These are phyloP conservation scores for Semotilus atromaculatus DNA, from an alignment of 2,797 vertebrate genomes.

Conservation along the genomic window DNA sequence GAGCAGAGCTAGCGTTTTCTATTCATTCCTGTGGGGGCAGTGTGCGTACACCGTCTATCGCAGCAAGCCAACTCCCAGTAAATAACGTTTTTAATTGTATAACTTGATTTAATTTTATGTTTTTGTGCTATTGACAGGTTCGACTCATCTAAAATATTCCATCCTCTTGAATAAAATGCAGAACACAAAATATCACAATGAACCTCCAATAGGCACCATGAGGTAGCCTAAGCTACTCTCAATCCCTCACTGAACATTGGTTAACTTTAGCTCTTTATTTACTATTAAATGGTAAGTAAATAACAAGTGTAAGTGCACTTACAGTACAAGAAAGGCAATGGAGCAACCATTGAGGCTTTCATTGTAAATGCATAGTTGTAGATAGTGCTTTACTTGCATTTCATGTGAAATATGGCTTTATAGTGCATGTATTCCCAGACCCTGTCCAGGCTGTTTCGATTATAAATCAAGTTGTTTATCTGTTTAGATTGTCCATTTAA, in stretches of 20 bases:
- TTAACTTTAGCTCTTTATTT: neutral
- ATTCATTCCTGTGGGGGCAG: no score
- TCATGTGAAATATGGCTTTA: neutral
- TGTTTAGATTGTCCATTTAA: slow-evolving; percentile 37
- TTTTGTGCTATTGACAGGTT: neutral
- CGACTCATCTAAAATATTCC: neutral
- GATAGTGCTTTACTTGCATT: neutral
- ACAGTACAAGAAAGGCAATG: neutral
- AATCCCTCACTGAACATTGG: neutral
- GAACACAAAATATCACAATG: neutral
- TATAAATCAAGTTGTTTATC: slow-evolving; percentile 41
- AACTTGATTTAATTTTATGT: neutral
- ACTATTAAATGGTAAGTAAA: neutral
- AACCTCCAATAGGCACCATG: neutral
- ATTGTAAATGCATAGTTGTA: neutral
- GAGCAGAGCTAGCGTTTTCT: no score
- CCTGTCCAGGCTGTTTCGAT: slow-evolving; percentile 1
- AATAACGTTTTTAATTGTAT: no score
- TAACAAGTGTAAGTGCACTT: no score
- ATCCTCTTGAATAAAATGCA: no score
- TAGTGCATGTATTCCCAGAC: neutral
- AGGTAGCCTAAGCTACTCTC: neutral
- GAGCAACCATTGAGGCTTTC: neutral
- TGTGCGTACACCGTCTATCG: no score
- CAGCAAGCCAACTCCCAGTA: no score